Percentiles rank a stretch among this genome's conserved stretches.
Evolutionary conservation across 2,888 invertebrate species (phyloP).

Genomic region (Philereme transversata): DNA sequence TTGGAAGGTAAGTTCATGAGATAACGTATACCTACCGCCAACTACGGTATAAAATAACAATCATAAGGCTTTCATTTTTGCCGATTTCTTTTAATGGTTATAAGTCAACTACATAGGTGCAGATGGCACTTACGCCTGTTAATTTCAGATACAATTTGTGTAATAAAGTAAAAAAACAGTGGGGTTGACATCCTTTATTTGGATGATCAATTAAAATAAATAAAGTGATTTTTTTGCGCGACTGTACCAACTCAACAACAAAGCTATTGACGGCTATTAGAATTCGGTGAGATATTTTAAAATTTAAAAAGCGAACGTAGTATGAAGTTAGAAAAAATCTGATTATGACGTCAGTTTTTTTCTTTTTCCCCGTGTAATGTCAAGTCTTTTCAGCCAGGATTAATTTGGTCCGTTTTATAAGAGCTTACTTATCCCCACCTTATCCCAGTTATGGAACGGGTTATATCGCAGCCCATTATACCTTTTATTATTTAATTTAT

Average conservation of each 20-base stretch:
- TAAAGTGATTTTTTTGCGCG: conserved; percentile 6
- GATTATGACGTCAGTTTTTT: conserved; percentile 82
- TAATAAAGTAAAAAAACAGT: background rate
- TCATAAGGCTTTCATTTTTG: conserved; percentile 19
- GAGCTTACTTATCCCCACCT: conserved; percentile 75
- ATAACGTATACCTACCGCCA: conserved; percentile 53
- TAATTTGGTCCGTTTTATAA: conserved; percentile 81
- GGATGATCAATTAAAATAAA: background rate
- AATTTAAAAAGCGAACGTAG: conserved; percentile 72
- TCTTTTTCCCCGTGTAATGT: conserved; percentile 59
- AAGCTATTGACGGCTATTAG: conserved; percentile 47
- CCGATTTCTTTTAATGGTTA: conserved; percentile 18
- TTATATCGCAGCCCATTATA: conserved; percentile 80
- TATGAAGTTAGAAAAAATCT: conserved; percentile 82
- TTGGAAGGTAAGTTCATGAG: conserved; percentile 72
- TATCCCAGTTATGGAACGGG: conserved; percentile 68
- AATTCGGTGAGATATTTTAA: conserved; percentile 73
- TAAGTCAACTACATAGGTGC: background rate
- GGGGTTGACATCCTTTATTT: too few relatives aligned
- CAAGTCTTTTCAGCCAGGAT: conserved; percentile 78
- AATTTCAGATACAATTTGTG: background rate
- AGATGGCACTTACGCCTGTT: background rate
- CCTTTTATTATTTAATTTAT: conserved; percentile 84
- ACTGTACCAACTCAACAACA: conserved; percentile 35
- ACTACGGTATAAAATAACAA: conserved; percentile 32